Base-by-base conservation (phyloP, 2,888 invertebrate species). In the Troides aeacus region DNA sequence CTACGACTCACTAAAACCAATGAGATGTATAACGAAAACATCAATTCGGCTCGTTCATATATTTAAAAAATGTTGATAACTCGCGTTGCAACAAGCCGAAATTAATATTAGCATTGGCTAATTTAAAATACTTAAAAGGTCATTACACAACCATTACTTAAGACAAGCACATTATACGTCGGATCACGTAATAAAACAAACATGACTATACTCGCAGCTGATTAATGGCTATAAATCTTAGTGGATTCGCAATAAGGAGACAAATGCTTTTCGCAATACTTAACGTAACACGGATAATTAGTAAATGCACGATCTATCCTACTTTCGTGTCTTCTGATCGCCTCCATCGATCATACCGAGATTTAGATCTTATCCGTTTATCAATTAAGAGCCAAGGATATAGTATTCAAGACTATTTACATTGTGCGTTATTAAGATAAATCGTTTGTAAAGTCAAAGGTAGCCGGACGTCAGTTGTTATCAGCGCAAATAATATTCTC, bases 221-320 rank as follows among this genome's bases (percentile, higher is more conserved):
- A 87, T 87, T 87, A 84, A 83, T 82, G 76, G 78, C 80, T 74
- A 86, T 88, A 88, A 88, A 89, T 88, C 88, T 84, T 84, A 62
- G 76, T 75, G 79, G 81, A 86, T 86, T 88, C 81, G 87, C 87
- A 87, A 86, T 81, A 83, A 82, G 78, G 86, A 85, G 86, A 88
- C 87, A 88, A 82, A 86, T 79, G 82, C 78, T 83, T 86, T 83
- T 86, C 85, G 88, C 84, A 90, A 90, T 81, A 74, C 74, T 75
- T 78, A 85, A 85, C 87, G 88, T 87, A 87, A 90, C 81, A 81
- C 79, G 75, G 84, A 87, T 88, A 90, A 90, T 90, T 90, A 90
- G 85, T 83, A 84, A 86, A 86, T 86, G 86, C 89, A 90, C 90
- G 90, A 90, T 83, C 84, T 88, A 88, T 84, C 80, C 84, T 82